Evolutionary conservation across 2,888 invertebrate species (phyloP), one percentile per base, ranked within the genome.

Genomic region (Chromoteleia sp.): DNA sequence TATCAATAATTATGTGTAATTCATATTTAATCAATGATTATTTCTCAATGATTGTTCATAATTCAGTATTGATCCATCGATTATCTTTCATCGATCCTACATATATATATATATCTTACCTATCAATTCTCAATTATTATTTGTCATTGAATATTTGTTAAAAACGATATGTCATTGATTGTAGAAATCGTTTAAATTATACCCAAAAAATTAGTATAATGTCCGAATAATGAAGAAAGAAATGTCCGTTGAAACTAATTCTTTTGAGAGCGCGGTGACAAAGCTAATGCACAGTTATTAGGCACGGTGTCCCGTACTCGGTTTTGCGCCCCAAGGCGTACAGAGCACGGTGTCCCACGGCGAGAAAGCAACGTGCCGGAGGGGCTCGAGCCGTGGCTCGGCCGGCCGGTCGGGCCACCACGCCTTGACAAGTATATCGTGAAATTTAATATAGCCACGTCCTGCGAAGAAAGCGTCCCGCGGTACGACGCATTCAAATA

Each of bases 201-300:
- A 29, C 29, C 29, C 29, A 8, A 36, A 1, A 10, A 14, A 48
- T 36, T 30, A 33, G 10, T 70, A 43, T 48, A 71, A 54, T 48
- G 54, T 58, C 39, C 39, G 29, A 15, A 17, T 45, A 73, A 73
- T 67, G 67, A 67, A 78, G 67, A 65, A 43, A 76, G 68, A 77
- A 77, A 78, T 75, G 68, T 82, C 82, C 81, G 76, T 84, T 83
- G 82, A 82, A 83, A 65, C 14, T 67, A 71, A 83, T 85, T 75
- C 84, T 85, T 88, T 89, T 89, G 88, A 88, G 81, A 82, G 76
- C 71, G 67, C 83, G 83, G 86, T 86, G 88, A 88, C 88, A 88
- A 90, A 88, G 89, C 87, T 90, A 89, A 90, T 89, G 86, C 87
- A 84, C 83, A 83, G 85, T 91, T 90, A 91, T 91, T 91, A 89